A percentile compares a stretch with the other conserved stretches of the same genome.
These are phyloP conservation scores for Parnassius glacialis DNA, from an alignment of 2,888 invertebrate species.

Conservation along the genomic window DNA sequence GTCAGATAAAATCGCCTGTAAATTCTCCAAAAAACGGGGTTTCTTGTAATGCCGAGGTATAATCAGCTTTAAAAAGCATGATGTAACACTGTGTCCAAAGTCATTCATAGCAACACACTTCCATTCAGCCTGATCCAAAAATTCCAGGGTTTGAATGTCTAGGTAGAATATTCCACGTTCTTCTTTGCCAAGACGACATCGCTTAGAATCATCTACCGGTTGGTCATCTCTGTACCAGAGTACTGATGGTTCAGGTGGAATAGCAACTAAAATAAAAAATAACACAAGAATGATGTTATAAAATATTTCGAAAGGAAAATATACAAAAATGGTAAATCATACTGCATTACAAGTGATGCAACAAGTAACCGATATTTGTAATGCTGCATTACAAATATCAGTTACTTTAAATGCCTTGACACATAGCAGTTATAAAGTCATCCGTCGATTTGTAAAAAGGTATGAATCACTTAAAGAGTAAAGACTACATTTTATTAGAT, in stretches of 20 bases:
- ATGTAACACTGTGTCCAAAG: slow-evolving; percentile 93
- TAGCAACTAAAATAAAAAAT: slow-evolving; percentile 81
- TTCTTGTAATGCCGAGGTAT: slow-evolving; percentile 95
- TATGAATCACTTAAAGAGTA: too few relatives aligned
- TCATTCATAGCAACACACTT: slow-evolving; percentile 94
- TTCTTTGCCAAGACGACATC: slow-evolving; percentile 85
- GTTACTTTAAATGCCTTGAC: too few relatives aligned
- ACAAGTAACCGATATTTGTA: too few relatives aligned
- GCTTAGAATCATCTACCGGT: slow-evolving; percentile 84
- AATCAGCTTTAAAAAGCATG: slow-evolving; percentile 90
- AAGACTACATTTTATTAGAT: too few relatives aligned
- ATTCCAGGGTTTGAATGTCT: slow-evolving; percentile 87
- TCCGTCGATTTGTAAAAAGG: too few relatives aligned
- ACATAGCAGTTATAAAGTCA: too few relatives aligned
- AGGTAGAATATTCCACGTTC: slow-evolving; percentile 87
- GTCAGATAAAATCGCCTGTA: slow-evolving; percentile 91
- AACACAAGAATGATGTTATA: too few relatives aligned
- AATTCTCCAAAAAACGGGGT: slow-evolving; percentile 91
- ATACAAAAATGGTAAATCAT: too few relatives aligned
- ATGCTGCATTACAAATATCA: too few relatives aligned
- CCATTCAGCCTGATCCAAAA: slow-evolving; percentile 95
- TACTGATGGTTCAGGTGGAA: slow-evolving; percentile 89
- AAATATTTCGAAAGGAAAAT: too few relatives aligned
- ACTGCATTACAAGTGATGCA: too few relatives aligned
- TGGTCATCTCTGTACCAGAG: slow-evolving; percentile 95